Percentiles rank a stretch among this genome's conserved stretches.
These are phyloP conservation scores for Microctenopoma lineatum DNA, from an alignment of 2,797 vertebrate species.

Conservation along the genomic window DNA sequence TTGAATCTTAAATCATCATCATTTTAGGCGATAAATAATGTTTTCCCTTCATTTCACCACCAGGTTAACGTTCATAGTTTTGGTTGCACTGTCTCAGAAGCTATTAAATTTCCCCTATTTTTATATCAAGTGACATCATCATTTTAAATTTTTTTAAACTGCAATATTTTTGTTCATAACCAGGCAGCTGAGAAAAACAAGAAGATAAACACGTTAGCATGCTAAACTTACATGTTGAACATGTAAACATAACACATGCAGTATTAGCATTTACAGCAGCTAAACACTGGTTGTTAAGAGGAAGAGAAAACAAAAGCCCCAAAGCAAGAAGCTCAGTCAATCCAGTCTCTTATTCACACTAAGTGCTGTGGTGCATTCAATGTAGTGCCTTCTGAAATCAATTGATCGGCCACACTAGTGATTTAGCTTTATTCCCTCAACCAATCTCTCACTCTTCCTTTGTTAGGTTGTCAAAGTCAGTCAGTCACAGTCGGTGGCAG, in stretches of 20 bases:
- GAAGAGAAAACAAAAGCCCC: constrained; percentile 1
- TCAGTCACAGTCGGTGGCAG: too few relatives aligned
- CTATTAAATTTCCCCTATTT: too few relatives aligned
- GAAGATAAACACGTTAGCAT: not conserved
- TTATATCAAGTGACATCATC: too few relatives aligned
- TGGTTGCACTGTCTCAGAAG: too few relatives aligned
- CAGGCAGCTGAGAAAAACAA: not conserved
- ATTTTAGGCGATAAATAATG: too few relatives aligned
- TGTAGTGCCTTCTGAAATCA: constrained; percentile 42
- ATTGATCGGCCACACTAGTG: constrained; percentile 48
- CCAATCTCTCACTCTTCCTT: constrained; percentile 25
- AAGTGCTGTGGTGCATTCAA: constrained; percentile 49
- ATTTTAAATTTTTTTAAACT: too few relatives aligned
- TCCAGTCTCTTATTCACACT: constrained; percentile 57
- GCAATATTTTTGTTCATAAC: not conserved
- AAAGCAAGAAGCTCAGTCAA: constrained; percentile 56
- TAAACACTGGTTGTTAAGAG: not conserved
- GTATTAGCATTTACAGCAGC: constrained; percentile 1
- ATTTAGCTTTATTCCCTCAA: constrained; percentile 40
- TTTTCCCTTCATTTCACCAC: not conserved
- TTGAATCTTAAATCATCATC: too few relatives aligned
- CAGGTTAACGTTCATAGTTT: not conserved
- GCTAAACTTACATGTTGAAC: not conserved
- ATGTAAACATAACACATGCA: not conserved
- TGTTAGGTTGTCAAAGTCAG: constrained; percentile 38